These are phyloP conservation scores for Myotis myotis DNA, from an alignment of 2,797 vertebrate species.

Conservation along the genomic window DNA sequence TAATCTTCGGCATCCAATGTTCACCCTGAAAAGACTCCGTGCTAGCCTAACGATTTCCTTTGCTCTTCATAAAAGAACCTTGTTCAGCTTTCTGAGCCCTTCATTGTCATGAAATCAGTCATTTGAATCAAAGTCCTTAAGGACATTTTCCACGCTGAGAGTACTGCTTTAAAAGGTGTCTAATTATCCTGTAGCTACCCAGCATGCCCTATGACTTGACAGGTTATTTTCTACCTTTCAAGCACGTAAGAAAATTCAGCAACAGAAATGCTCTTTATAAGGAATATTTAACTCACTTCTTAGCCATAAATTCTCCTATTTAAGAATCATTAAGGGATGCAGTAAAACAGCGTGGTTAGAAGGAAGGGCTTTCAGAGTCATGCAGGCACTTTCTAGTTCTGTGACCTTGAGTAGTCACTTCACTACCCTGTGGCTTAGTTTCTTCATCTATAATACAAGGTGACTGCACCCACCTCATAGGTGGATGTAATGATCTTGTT, in stretches of 20 bases:
- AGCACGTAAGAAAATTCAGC: conserved; percentile 18
- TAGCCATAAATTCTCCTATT: background rate
- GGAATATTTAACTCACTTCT: conserved; percentile 26
- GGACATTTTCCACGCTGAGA: conserved; percentile 62
- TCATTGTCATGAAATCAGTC: conserved; percentile 71
- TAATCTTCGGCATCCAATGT: conserved; percentile 67
- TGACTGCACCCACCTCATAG: background rate
- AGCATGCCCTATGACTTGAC: conserved; percentile 5
- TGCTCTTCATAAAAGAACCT: conserved; percentile 68
- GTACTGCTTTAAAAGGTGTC: conserved; percentile 61
- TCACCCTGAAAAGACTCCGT: conserved; percentile 38
- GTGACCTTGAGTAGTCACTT: background rate
- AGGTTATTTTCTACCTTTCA: conserved; percentile 57
- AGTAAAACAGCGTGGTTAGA: background rate
- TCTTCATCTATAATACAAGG: background rate
- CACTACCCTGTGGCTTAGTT: background rate
- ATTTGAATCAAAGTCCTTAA: conserved; percentile 72
- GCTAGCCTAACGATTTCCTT: conserved; percentile 64
- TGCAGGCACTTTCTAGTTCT: background rate
- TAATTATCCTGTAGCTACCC: conserved; percentile 67
- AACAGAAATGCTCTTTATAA: conserved; percentile 8
- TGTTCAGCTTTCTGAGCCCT: conserved; percentile 53
- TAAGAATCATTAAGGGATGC: background rate
- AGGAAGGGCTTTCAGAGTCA: background rate
- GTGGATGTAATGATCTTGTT: background rate